phyloP scores from a whole-genome alignment of 1,140 invertebrate genomes.

The Heliconius hermathena region DNA sequence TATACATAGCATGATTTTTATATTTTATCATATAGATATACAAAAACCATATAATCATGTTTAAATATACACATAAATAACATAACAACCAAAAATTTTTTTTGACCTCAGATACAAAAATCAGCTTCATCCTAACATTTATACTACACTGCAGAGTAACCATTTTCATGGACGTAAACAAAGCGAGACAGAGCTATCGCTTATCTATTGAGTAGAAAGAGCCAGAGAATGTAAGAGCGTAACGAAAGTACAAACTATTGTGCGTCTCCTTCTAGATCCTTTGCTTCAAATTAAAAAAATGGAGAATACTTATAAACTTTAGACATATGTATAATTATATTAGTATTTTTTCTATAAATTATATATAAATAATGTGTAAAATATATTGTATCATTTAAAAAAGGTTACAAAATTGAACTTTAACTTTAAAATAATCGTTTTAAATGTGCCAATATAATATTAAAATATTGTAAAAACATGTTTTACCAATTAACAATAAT shows the following conservation, averaged over 20 bases:
- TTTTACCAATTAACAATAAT: too few relatives aligned
- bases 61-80: neutral
- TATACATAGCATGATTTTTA: too few relatives aligned
- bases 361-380: neutral
- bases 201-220: conserved; percentile 61
- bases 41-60: neutral
- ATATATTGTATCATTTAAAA: too few relatives aligned
- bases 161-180: conserved; percentile 76
- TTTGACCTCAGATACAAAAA: neutral
- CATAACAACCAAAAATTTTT: neutral
- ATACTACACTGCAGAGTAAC: conserved; percentile 60
- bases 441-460: too few relatives aligned
- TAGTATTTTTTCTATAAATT: neutral
- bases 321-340: neutral
- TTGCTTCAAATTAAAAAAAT: conserved; percentile 57
- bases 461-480: too few relatives aligned
- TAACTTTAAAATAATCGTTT: too few relatives aligned
- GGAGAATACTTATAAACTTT: conserved; percentile 33
- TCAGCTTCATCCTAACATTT: conserved; percentile 38
- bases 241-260: conserved; percentile 51
- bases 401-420: too few relatives aligned
- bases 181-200: conserved; percentile 68
- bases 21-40: too few relatives aligned
- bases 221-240: conserved; percentile 53
- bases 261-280: conserved; percentile 60